Evolutionary conservation across 92 coral and sea anemone species (phyloP), one percentile per base, ranked within the genome.

Genomic region (Paragorgia papillata): DNA sequence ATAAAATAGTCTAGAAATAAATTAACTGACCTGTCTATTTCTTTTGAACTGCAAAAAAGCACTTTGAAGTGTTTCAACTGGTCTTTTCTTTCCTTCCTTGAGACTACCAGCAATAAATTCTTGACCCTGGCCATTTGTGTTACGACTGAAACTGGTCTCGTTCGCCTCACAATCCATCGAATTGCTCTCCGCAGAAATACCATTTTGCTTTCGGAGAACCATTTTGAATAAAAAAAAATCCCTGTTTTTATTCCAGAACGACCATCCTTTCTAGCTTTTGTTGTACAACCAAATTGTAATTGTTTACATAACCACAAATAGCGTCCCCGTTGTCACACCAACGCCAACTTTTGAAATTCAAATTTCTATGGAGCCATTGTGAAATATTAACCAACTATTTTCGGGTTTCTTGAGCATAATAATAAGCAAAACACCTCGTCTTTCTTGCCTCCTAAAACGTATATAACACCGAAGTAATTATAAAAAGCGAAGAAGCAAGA

Each of bases 31-130:
- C 92, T 90, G 97, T 65, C 97, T 79, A 20, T 81, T 84, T 81
- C 86, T 88, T 35, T 96, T 90, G 70, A 92, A 92, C 80, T 86
- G 90, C 78, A 87, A 83, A 69, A 92, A 92, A 46, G 97, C 97
- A 26, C 88, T 90, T 59, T 92, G 97, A 19, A 92, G 82, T 49
- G 84, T 90, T 25, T 65, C 76, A 21, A 82, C 71, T 28, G 71
- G 19, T 13, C 0, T 41, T 8, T 64, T 31, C 30, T 29, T n/a
- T 64, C 54, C 60, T 65, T 73, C 66, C 66, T 69, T 2, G 75
- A 73, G 9, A 77, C 81, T 39, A 82, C 56, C 61, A 65, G 86
- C 29, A 62, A 44, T 44, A 79, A 68, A 73, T 80, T 66, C 64
- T 80, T 50, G 75, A 80, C 46, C 50, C n/a, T n/a, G n/a, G 66